Evolutionary conservation across 2,113 vertebrate genomes (phyloP).

Genomic region (Puffinus mauretanicus): DNA sequence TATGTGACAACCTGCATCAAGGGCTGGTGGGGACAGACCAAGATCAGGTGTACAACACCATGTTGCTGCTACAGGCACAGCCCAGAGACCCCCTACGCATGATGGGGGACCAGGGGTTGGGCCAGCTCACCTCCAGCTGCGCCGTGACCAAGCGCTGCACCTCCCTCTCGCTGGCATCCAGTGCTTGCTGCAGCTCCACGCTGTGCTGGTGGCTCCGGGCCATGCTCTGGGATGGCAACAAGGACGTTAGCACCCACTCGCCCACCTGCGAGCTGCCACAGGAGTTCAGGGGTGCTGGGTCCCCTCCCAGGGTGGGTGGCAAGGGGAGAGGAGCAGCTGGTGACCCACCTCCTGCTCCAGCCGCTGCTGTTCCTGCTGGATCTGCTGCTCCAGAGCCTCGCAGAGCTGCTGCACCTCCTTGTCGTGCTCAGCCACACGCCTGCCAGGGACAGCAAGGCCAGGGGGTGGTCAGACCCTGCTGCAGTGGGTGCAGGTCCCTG

Average conservation of each 20-base stretch:
- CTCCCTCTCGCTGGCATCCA: conserved; percentile 70
- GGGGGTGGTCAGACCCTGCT: not conserved
- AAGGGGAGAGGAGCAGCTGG: not conserved
- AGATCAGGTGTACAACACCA: not conserved
- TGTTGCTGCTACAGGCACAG: not conserved
- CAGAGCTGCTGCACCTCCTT: conserved; percentile 72
- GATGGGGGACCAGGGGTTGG: fast-evolving
- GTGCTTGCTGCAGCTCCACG: conserved; percentile 47
- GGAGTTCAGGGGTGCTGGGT: not conserved
- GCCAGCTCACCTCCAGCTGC: conserved; percentile 71
- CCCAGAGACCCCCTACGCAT: fast-evolving
- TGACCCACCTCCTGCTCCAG: conserved; percentile 67
- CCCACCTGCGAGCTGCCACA: not conserved
- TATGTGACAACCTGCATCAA: not conserved
- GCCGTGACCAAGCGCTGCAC: conserved; percentile 35
- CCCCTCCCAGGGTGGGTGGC: too few species aligned
- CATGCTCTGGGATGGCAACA: conserved; percentile 43
- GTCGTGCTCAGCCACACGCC: conserved; percentile 68
- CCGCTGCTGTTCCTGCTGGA: conserved; percentile 55
- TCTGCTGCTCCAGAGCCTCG: conserved; percentile 74
- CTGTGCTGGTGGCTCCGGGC: conserved; percentile 32
- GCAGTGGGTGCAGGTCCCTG: not conserved
- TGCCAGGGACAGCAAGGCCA: not conserved
- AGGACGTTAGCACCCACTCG: not conserved
- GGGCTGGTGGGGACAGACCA: fast-evolving